Evolutionary conservation across 2,113 vertebrate species (phyloP).

Genomic region (Dicerorhinus sumatrensis): DNA sequence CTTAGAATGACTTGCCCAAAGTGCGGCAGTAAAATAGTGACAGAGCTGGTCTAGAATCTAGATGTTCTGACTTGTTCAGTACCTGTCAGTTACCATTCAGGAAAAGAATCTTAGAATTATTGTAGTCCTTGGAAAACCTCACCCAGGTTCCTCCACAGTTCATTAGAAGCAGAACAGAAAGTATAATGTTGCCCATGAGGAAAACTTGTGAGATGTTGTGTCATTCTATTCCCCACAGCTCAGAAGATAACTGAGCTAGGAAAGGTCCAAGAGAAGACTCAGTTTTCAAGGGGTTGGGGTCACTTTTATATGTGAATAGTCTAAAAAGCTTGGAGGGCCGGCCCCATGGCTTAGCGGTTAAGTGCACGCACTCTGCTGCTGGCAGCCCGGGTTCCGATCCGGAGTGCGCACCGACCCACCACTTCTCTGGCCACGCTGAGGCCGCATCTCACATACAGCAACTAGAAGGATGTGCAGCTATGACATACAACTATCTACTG

Average conservation of each 20-base stretch:
- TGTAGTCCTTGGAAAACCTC: neutral
- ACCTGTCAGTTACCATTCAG: neutral
- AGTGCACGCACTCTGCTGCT: no score
- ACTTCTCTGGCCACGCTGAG: no score
- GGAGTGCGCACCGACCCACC: no score
- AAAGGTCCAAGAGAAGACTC: neutral
- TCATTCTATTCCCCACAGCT: neutral
- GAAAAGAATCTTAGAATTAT: neutral
- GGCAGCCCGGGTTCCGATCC: no score
- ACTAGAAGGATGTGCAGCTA: no score
- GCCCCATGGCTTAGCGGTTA: no score
- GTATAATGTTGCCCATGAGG: neutral
- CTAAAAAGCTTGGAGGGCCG: neutral
- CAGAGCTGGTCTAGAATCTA: neutral
- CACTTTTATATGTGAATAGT: constrained; percentile 3
- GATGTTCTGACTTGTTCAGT: neutral
- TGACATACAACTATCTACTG: no score
- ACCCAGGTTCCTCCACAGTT: neutral
- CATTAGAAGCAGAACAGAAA: constrained; percentile 39
- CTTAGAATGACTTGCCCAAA: neutral
- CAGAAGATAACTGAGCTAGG: neutral
- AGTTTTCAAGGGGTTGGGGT: neutral
- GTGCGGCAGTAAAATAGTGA: neutral
- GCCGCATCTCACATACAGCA: no score
- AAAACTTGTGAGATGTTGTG: neutral